Conservation (phyloP, 2,797 vertebrate genomes). For the Miichthys miiuy region DNA sequence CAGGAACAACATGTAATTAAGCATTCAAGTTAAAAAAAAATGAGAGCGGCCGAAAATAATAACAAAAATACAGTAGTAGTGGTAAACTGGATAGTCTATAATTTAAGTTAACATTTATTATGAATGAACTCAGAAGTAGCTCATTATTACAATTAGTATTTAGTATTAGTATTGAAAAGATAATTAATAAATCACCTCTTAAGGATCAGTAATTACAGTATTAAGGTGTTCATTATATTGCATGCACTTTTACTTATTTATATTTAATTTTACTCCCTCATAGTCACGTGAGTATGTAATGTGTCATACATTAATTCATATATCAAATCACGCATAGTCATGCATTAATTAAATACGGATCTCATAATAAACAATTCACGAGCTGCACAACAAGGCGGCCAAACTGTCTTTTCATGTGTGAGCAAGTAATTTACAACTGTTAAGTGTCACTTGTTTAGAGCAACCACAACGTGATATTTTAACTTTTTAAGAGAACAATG, state of each 20-base stretch:
- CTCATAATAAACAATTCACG: constrained; percentile 7
- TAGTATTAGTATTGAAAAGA: constrained; percentile 1
- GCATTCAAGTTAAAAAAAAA: background rate
- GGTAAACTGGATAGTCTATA: background rate
- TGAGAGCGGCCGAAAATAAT: background rate
- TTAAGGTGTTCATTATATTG: constrained; percentile 1
- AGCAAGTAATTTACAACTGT: background rate
- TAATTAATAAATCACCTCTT: background rate
- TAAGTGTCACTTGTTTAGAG: background rate
- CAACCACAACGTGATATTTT: background rate
- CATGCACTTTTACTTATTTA: background rate
- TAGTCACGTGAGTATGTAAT: background rate
- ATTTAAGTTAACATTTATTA: background rate
- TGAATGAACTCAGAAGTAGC: background rate
- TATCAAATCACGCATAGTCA: background rate
- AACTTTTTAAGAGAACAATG: background rate
- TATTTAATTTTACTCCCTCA: background rate
- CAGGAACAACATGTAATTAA: background rate
- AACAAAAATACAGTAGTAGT: background rate
- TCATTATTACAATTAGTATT: constrained; percentile 12
- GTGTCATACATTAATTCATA: constrained; percentile 4
- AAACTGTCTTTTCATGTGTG: background rate
- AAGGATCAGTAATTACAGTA: background rate
- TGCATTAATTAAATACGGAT: constrained; percentile 12
- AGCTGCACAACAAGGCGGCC: background rate